Percentiles rank a stretch among this genome's conserved stretches.
Evolutionary conservation across 2,113 vertebrate genomes (phyloP).

Genomic region (Anhinga anhinga): DNA sequence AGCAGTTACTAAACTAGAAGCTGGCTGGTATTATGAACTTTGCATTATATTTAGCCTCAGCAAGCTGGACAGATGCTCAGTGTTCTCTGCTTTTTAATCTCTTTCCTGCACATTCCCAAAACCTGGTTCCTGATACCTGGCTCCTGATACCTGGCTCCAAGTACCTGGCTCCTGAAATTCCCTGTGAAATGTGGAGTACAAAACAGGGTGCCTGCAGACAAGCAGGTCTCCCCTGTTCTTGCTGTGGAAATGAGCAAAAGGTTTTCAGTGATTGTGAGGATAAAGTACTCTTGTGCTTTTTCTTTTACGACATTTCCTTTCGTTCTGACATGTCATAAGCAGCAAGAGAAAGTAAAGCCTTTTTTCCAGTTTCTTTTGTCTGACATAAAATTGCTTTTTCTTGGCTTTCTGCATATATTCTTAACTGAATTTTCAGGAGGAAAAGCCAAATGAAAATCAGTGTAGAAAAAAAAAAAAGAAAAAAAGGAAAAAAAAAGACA

Average conservation of each 20-base stretch:
- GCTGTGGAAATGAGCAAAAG: neutral
- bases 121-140: too few species aligned
- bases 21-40: neutral
- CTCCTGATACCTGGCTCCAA: too few species aligned
- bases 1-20: neutral
- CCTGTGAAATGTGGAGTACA: neutral
- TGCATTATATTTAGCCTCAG: neutral
- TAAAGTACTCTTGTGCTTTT: neutral
- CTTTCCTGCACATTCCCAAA: neutral
- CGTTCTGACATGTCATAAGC: neutral
- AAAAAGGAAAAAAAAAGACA: neutral
- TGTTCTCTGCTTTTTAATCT: neutral
- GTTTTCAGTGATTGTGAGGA: neutral
- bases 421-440: neutral
- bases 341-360: neutral
- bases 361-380: neutral
- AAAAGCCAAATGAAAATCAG: neutral
- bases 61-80: accelerated
- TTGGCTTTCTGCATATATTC: neutral
- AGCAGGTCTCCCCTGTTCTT: neutral
- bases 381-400: neutral
- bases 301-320: neutral
- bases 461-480: neutral
- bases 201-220: neutral
- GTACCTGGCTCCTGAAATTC: neutral